Evolutionary conservation across 2,888 invertebrate species (phyloP).

Genomic region (Lacanobia wlatinum): DNA sequence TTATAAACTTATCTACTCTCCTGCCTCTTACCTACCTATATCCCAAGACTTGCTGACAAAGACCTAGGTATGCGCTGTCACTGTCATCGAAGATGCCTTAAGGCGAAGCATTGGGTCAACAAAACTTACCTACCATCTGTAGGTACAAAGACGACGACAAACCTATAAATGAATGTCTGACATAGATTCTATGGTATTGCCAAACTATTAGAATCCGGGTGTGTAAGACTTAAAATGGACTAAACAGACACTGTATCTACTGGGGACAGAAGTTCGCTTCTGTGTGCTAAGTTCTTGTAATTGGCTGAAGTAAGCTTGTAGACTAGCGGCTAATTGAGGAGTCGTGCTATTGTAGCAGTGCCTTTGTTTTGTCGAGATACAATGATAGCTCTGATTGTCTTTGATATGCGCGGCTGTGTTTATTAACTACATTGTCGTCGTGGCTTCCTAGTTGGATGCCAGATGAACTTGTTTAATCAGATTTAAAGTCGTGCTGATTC

Average conservation of each 20-base stretch:
- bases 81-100: background rate
- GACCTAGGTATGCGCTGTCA: background rate
- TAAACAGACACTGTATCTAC: background rate
- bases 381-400: constrained; percentile 27
- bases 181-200: background rate
- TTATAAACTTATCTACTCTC: background rate
- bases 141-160: background rate
- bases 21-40: background rate
- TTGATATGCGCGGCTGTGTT: constrained; percentile 16
- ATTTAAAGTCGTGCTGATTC: background rate
- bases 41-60: background rate
- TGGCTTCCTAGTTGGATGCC: background rate
- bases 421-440: background rate
- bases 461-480: background rate
- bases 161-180: background rate
- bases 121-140: background rate
- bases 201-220: background rate
- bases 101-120: background rate
- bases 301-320: constrained; percentile 36
- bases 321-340: constrained; percentile 34
- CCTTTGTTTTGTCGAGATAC: constrained; percentile 34
- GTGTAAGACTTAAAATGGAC: background rate
- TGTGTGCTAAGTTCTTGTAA: constrained; percentile 37
- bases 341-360: constrained; percentile 17
- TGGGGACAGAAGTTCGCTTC: constrained; percentile 15